Percentiles rank a stretch among this genome's conserved stretches.
These are phyloP conservation scores for Leptinotarsa undecemlineata DNA, from an alignment of 1,140 invertebrate genomes.

Conservation along the genomic window DNA sequence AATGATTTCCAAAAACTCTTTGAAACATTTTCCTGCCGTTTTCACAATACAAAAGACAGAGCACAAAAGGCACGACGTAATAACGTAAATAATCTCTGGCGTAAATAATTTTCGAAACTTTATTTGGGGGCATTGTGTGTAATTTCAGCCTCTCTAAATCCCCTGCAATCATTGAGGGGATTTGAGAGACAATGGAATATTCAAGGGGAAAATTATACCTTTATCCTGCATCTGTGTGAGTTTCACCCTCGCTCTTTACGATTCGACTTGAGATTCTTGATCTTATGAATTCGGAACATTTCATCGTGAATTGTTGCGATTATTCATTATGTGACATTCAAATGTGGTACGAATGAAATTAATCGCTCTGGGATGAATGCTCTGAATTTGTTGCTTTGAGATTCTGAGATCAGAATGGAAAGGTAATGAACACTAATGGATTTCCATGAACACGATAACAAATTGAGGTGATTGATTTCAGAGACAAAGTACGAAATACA, in stretches of 20 bases:
- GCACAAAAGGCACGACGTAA: conserved; percentile 18
- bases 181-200: conserved; percentile 48
- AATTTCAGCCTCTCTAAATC: conserved; percentile 38
- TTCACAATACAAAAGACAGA: conserved; percentile 12
- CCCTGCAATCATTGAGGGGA: conserved; percentile 47
- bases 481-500: too few species aligned
- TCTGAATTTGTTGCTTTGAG: too few species aligned
- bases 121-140: conserved; percentile 36
- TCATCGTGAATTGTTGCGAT: conserved; percentile 9
- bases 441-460: too few species aligned
- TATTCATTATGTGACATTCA: conserved; percentile 12
- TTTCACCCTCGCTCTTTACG: conserved; percentile 4
- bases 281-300: conserved; percentile 10
- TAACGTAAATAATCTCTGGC: conserved; percentile 37
- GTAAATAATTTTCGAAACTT: conserved; percentile 45
- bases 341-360: too few species aligned
- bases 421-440: too few species aligned
- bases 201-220: conserved; percentile 48
- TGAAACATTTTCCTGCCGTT: conserved; percentile 16
- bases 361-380: too few species aligned
- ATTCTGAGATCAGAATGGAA: too few species aligned
- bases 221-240: conserved; percentile 43
- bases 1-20: conserved; percentile 22
- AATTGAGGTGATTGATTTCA: too few species aligned
- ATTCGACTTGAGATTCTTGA: conserved; percentile 19